A percentile compares a stretch with the other conserved stretches of the same genome.
Conservation (phyloP, 64 coral and sea anemone species). For the Acropora yongei region DNA sequence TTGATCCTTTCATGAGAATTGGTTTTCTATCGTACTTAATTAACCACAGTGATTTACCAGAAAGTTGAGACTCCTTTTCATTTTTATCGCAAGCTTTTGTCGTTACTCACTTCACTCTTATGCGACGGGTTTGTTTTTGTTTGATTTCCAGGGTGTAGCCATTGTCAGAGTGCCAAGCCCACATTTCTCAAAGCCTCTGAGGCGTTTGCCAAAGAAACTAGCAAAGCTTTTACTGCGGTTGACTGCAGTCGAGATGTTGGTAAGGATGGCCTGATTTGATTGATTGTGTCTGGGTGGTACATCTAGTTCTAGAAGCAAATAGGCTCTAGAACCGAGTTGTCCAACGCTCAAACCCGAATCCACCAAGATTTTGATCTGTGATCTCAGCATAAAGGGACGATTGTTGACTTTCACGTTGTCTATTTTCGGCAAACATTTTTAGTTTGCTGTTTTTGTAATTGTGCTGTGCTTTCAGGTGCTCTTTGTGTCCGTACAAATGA, state of each 20-base stretch:
- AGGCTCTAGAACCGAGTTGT: too few species aligned
- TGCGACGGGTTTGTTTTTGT: neutral
- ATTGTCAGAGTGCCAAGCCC: constrained; percentile 91
- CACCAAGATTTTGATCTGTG: too few species aligned
- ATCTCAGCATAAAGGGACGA: too few species aligned
- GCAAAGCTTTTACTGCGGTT: constrained; percentile 78
- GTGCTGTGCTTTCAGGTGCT: too few species aligned
- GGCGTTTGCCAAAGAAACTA: constrained; percentile 47
- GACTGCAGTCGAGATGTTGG: constrained; percentile 83
- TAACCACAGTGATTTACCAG: neutral
- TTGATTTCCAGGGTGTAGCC: constrained; percentile 85
- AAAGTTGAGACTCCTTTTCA: neutral
- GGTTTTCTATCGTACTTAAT: neutral
- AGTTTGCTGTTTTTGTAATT: too few species aligned
- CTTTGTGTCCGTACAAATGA: too few species aligned
- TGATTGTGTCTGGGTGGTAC: neutral
- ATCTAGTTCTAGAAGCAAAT: too few species aligned
- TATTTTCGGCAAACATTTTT: too few species aligned
- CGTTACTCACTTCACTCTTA: neutral
- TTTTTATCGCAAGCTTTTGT: neutral
- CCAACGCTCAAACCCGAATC: too few species aligned
- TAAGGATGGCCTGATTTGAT: constrained; percentile 4
- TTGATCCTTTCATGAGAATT: too few species aligned
- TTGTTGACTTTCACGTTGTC: too few species aligned
- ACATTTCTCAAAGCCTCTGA: constrained; percentile 79